These are phyloP conservation scores for Corydoras sp. DNA, from an alignment of 2,113 vertebrate genomes.

Conservation along the genomic window DNA sequence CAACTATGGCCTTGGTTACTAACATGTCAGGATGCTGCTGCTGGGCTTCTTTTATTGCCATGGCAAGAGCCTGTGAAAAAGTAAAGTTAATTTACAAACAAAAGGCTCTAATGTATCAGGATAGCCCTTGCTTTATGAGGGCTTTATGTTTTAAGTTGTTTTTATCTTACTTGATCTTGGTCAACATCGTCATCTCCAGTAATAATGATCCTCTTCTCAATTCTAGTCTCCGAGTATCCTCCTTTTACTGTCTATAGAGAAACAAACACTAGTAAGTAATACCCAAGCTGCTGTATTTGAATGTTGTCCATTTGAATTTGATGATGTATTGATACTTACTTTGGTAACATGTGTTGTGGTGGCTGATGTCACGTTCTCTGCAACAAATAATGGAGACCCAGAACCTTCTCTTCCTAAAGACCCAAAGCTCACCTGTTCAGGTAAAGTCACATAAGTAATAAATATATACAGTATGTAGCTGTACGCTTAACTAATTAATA, in stretches of 20 bases:
- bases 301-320: background rate
- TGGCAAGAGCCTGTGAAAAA: constrained; percentile 79
- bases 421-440: constrained; percentile 59
- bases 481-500: too few species aligned
- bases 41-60: constrained; percentile 97
- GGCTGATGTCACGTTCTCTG: constrained; percentile 95
- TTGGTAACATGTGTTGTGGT: constrained; percentile 95
- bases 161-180: constrained; percentile 85
- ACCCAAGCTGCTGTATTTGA: too few species aligned
- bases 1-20: constrained; percentile 98
- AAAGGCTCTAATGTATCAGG: background rate
- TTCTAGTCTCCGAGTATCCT: constrained; percentile 96
- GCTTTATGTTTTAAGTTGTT: background rate
- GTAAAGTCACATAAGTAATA: too few species aligned
- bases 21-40: constrained; percentile 98
- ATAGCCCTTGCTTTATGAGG: too few species aligned
- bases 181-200: constrained; percentile 97
- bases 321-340: constrained; percentile 60
- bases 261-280: background rate
- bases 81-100: background rate
- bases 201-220: constrained; percentile 98
- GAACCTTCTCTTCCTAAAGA: constrained; percentile 58
- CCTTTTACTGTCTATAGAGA: constrained; percentile 91
- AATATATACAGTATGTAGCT: too few species aligned
- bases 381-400: constrained; percentile 61